A percentile compares a stretch with the other conserved stretches of the same genome.
Evolutionary conservation across 2,113 vertebrate genomes (phyloP).

Genomic region (Passer montanus): DNA sequence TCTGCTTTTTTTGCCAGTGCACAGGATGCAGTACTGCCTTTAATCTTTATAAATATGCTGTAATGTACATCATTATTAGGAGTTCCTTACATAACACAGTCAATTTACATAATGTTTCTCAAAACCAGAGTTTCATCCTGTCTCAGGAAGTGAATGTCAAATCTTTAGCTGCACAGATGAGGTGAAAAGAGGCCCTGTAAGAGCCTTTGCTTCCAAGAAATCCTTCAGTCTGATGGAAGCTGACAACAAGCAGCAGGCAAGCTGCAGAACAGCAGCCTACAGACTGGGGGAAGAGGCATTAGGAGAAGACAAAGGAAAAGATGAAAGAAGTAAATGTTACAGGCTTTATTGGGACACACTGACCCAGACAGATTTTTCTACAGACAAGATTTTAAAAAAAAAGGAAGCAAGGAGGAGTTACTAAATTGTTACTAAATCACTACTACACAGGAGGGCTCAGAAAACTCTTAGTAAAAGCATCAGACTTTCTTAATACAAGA

Average conservation of each 20-base stretch:
- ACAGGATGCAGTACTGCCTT: background rate
- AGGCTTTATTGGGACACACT: background rate
- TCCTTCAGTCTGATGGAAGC: background rate
- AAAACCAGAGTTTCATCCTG: background rate
- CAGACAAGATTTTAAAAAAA: background rate
- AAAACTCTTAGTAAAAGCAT: background rate
- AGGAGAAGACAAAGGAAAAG: background rate
- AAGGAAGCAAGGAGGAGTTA: background rate
- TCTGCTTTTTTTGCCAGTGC: background rate
- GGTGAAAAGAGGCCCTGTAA: background rate
- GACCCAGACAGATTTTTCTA: background rate
- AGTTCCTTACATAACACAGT: background rate
- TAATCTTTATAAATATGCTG: background rate
- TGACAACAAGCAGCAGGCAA: background rate
- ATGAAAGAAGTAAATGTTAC: background rate
- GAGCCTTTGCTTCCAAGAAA: background rate
- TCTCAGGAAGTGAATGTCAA: background rate
- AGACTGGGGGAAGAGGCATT: background rate
- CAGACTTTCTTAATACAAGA: constrained; percentile 18
- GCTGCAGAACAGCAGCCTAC: background rate
- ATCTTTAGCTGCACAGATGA: background rate
- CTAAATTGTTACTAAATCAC: background rate
- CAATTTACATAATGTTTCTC: constrained; percentile 1
- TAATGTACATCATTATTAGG: background rate
- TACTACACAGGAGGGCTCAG: background rate